Conservation (phyloP, 2,888 invertebrate species). For the Caenorhabditis afra region DNA sequence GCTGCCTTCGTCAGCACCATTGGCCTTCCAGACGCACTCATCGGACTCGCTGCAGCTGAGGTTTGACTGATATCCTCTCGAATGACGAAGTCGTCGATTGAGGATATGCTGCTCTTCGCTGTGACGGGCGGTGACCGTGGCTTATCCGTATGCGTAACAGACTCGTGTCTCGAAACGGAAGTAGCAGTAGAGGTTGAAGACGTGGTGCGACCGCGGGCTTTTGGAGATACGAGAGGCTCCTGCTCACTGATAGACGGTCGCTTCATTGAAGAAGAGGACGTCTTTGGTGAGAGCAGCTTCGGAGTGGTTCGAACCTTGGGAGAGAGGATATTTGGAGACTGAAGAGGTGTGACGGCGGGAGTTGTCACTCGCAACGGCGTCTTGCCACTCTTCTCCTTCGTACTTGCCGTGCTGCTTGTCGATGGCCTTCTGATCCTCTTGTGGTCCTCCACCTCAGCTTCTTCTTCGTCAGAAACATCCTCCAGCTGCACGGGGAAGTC, state of each 20-base stretch:
- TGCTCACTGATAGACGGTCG: slow-evolving; percentile 32
- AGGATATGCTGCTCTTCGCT: slow-evolving; percentile 28
- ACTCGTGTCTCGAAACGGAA: slow-evolving; percentile 12
- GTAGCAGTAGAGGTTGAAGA: slow-evolving; percentile 35
- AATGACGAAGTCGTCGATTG: slow-evolving; percentile 21
- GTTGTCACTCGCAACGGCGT: slow-evolving; percentile 28
- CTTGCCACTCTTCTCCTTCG: slow-evolving; percentile 23
- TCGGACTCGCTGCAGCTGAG: slow-evolving; percentile 30
- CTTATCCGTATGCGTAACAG: not conserved
- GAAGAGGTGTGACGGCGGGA: slow-evolving; percentile 27
- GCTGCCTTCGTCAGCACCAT: slow-evolving; percentile 57
- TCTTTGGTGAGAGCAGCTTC: slow-evolving; percentile 15
- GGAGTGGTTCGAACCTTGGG: slow-evolving; percentile 6
- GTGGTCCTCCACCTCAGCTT: slow-evolving; percentile 1
- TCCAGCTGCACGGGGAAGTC: slow-evolving; percentile 39
- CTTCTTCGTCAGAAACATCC: slow-evolving; percentile 46
- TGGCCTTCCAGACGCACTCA: slow-evolving; percentile 36
- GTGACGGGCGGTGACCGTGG: slow-evolving; percentile 19
- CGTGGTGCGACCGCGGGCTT: slow-evolving; percentile 22
- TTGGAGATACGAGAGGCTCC: slow-evolving; percentile 27
- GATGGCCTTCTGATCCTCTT: slow-evolving; percentile 24
- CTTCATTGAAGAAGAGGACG: slow-evolving; percentile 8
- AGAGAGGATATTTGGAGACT: slow-evolving; percentile 33
- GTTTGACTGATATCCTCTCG: slow-evolving; percentile 23
- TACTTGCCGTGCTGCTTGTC: slow-evolving; percentile 7